These are phyloP conservation scores for Agrotis segetum DNA, from an alignment of 2,888 invertebrate genomes.

Conservation along the genomic window DNA sequence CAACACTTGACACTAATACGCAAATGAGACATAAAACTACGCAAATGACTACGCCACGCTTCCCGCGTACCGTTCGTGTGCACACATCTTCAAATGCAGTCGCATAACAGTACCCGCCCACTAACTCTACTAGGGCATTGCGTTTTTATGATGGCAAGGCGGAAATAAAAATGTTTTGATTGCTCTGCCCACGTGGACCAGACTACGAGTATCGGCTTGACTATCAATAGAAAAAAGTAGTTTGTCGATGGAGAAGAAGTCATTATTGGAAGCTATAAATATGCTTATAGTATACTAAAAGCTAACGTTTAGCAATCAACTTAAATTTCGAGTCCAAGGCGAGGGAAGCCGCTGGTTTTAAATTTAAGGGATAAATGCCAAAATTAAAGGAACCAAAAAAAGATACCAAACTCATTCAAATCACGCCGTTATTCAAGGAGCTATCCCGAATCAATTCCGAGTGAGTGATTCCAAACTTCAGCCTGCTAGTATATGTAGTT, in stretches of 20 bases:
- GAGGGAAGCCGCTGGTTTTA: too few relatives aligned
- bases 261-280: not conserved
- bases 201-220: slow-evolving; percentile 2
- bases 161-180: slow-evolving; percentile 66
- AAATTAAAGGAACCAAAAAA: too few relatives aligned
- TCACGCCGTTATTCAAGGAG: too few relatives aligned
- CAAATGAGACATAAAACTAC: slow-evolving; percentile 34
- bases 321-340: too few relatives aligned
- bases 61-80: slow-evolving; percentile 28
- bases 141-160: slow-evolving; percentile 62
- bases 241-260: not conserved
- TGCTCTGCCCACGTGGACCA: slow-evolving; percentile 58
- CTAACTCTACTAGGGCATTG: slow-evolving; percentile 58
- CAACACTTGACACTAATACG: slow-evolving; percentile 44
- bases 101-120: slow-evolving; percentile 67
- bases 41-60: slow-evolving; percentile 21
- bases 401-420: too few relatives aligned
- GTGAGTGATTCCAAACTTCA: too few relatives aligned
- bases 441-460: too few relatives aligned
- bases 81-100: slow-evolving; percentile 30
- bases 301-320: not conserved
- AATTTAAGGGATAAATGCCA: not conserved
- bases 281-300: not conserved
- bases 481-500: not conserved
- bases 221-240: slow-evolving; percentile 22